phyloP scores from a whole-genome alignment of 2,888 invertebrate genomes.

The Callinectes sapidus region DNA sequence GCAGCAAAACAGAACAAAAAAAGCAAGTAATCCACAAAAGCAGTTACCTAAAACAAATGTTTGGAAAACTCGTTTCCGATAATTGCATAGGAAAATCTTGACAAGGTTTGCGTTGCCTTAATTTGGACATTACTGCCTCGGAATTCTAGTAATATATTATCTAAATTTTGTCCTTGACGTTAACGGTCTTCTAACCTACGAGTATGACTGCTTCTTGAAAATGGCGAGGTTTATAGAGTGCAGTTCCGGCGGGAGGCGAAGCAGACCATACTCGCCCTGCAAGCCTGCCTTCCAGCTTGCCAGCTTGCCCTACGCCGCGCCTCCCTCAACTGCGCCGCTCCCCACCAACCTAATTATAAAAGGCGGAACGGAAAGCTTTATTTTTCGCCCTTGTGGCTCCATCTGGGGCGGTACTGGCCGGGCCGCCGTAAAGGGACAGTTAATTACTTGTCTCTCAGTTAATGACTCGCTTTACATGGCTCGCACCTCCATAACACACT shows the following conservation, averaged over 20 bases:
- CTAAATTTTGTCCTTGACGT: slow-evolving; percentile 34
- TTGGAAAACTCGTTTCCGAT: slow-evolving; percentile 36
- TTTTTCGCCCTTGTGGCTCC: slow-evolving; percentile 35
- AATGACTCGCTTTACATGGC: slow-evolving; percentile 49
- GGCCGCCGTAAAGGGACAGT: slow-evolving; percentile 46
- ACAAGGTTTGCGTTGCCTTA: slow-evolving; percentile 23
- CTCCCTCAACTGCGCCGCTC: not conserved
- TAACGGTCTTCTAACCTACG: slow-evolving; percentile 16
- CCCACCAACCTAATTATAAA: slow-evolving; percentile 37
- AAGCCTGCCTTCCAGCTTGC: not conserved
- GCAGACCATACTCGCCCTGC: not conserved
- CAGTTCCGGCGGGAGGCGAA: not conserved
- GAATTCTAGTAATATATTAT: slow-evolving; percentile 34
- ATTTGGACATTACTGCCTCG: slow-evolving; percentile 32
- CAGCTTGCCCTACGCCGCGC: not conserved
- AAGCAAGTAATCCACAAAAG: slow-evolving; percentile 34
- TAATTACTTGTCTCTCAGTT: slow-evolving; percentile 57
- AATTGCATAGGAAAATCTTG: slow-evolving; percentile 37
- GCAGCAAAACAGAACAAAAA: slow-evolving; percentile 8
- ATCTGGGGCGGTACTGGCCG: slow-evolving; percentile 11
- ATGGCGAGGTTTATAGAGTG: slow-evolving; percentile 15
- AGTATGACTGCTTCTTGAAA: slow-evolving; percentile 19
- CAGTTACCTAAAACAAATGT: slow-evolving; percentile 36
- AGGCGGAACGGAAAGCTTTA: not conserved
- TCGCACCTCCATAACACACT: slow-evolving; percentile 52